A percentile compares a stretch with the other conserved stretches of the same genome.
phyloP scores from a whole-genome alignment of 2,113 vertebrate species.

The Mus musculus region DNA sequence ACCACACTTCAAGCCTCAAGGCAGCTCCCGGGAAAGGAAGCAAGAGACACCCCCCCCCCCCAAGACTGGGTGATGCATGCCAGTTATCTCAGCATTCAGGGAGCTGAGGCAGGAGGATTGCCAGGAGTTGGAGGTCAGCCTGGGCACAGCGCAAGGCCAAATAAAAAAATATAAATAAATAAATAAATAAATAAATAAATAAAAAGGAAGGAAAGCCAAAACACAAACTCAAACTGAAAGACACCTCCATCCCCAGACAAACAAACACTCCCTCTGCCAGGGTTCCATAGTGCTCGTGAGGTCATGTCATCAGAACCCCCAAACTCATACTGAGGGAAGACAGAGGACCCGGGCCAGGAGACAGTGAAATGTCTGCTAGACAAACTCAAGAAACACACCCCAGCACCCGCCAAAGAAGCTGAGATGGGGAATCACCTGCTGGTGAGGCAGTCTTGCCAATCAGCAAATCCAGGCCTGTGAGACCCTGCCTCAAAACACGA shows the following conservation, averaged over 20 bases:
- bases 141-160: background rate
- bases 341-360: too few relatives aligned
- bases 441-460: background rate
- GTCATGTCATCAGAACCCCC: background rate
- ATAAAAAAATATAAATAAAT: background rate
- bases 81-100: background rate
- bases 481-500: background rate
- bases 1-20: background rate
- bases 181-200: background rate
- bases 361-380: background rate
- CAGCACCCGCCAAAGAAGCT: background rate
- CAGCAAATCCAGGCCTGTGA: background rate
- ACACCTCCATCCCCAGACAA: background rate
- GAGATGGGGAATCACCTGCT: background rate
- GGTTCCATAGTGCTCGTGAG: background rate
- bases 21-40: background rate
- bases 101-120: background rate
- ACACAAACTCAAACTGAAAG: background rate
- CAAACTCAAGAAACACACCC: background rate
- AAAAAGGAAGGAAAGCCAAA: background rate
- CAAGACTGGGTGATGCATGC: too few relatives aligned
- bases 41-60: background rate
- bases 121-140: background rate
- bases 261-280: background rate
- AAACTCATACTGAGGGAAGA: background rate